Conservation (phyloP, 2,888 invertebrate genomes). For the Hemaris fuciformis region DNA sequence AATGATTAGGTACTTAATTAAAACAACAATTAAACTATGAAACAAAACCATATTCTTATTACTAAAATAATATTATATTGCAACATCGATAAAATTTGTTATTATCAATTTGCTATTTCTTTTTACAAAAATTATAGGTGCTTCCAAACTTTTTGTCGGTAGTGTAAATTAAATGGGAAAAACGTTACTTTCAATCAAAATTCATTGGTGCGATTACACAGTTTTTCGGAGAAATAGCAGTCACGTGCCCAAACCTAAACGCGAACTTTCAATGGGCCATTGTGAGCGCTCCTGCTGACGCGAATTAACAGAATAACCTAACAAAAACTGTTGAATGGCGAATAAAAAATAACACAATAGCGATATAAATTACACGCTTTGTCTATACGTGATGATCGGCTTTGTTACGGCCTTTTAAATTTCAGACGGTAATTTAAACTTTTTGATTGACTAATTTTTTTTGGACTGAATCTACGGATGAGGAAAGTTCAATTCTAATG, state of each 20-base stretch:
- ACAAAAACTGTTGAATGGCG: background rate
- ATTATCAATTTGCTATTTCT: too few species aligned
- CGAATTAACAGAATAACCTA: constrained; percentile 7
- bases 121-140: too few species aligned
- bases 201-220: background rate
- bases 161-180: background rate
- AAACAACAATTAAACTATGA: too few species aligned
- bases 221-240: background rate
- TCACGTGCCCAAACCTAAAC: background rate
- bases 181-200: background rate
- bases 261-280: background rate
- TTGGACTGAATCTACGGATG: too few species aligned
- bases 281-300: background rate
- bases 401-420: background rate
- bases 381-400: constrained; percentile 3
- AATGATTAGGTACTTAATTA: too few species aligned
- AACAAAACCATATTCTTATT: too few species aligned
- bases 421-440: background rate
- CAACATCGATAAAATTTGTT: too few species aligned
- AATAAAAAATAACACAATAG: constrained; percentile 15
- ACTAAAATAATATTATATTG: too few species aligned
- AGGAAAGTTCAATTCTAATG: too few species aligned
- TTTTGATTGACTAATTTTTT: background rate
- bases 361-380: constrained; percentile 14
- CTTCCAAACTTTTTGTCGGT: too few species aligned